Percentiles rank a stretch among this genome's conserved stretches.
These are phyloP conservation scores for Cygnus atratus DNA, from an alignment of 2,113 vertebrate genomes.

Conservation along the genomic window DNA sequence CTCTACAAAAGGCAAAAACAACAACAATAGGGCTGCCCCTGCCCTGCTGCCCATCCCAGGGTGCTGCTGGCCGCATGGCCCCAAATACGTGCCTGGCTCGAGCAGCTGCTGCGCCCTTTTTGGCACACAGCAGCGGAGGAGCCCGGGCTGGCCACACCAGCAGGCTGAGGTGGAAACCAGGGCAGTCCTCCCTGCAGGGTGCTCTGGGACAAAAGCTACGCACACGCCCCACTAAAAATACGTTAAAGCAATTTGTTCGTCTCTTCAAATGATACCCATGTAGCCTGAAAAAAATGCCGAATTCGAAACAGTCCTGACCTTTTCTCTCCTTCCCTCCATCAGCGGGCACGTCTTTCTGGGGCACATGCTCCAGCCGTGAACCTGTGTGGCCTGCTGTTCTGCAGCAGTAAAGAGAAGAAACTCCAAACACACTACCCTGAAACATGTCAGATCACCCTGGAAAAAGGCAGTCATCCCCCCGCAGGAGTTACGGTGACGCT, in stretches of 20 bases:
- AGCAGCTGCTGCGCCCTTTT: accelerated
- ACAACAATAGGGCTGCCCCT: background rate
- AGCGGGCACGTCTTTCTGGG: background rate
- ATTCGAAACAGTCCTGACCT: background rate
- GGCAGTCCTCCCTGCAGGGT: background rate
- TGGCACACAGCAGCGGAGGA: accelerated
- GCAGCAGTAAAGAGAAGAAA: background rate
- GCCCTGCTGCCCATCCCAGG: accelerated
- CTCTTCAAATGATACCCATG: background rate
- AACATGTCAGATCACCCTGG: background rate
- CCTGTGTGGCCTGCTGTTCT: background rate
- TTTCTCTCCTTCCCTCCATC: background rate
- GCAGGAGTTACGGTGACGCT: accelerated
- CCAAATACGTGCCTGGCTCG: background rate
- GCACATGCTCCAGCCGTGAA: background rate
- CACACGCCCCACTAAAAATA: background rate
- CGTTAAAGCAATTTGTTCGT: background rate
- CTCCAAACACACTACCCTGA: background rate
- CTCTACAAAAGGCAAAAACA: background rate
- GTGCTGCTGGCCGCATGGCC: background rate
- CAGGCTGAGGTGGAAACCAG: background rate
- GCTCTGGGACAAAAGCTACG: background rate
- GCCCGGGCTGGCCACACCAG: background rate
- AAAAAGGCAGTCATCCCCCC: background rate
- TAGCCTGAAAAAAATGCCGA: background rate